Evolutionary conservation across 2,113 vertebrate species (phyloP).

Genomic region (Setophaga coronata): DNA sequence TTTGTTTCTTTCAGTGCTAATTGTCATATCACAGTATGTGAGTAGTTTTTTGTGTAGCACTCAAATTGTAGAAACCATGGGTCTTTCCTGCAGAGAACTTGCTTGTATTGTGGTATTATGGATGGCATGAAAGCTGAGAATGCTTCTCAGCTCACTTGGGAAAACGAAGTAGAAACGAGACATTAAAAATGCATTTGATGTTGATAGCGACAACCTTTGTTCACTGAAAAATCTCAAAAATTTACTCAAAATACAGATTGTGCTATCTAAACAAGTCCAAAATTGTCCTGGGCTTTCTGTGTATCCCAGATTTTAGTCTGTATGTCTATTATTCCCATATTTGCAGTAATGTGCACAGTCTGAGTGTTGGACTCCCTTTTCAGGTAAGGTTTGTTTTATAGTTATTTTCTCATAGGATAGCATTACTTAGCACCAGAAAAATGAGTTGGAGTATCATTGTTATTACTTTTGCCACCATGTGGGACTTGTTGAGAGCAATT

Average conservation of each 20-base stretch:
- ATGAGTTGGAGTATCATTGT: not conserved
- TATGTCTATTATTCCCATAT: not conserved
- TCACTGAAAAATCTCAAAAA: not conserved
- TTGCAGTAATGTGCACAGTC: not conserved
- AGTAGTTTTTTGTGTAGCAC: not conserved
- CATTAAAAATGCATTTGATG: conserved; percentile 39
- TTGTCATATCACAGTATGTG: not conserved
- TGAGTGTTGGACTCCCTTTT: not conserved
- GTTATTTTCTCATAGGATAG: not conserved
- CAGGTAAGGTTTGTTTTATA: not conserved
- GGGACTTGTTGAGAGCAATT: conserved; percentile 38
- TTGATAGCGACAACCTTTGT: conserved; percentile 10
- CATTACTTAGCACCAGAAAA: not conserved
- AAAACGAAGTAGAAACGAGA: conserved; percentile 36
- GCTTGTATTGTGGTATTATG: not conserved
- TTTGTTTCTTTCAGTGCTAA: not conserved
- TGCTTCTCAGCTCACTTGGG: not conserved
- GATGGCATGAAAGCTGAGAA: not conserved
- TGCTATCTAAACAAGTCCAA: not conserved
- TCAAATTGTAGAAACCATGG: not conserved
- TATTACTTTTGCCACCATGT: not conserved
- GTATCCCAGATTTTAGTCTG: not conserved
- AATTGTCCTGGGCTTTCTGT: not conserved
- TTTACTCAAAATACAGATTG: not conserved
- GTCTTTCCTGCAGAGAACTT: not conserved